Percentiles rank a stretch among this genome's conserved stretches.
phyloP scores from a whole-genome alignment of 1,140 invertebrate species.

The Conus betulinus region DNA sequence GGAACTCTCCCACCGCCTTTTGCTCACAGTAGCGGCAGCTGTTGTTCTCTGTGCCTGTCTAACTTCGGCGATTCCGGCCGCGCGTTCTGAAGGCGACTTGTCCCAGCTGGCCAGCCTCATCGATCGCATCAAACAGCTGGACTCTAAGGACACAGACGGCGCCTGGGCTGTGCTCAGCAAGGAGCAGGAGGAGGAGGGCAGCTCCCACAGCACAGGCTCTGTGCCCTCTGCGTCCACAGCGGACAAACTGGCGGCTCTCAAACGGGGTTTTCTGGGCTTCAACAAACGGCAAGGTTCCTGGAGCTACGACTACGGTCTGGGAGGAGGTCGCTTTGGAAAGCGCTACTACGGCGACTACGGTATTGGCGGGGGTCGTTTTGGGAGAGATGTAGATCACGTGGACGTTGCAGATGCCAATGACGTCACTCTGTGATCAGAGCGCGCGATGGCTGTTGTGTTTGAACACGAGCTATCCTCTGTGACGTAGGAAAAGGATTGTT shows the following conservation, averaged over 20 bases:
- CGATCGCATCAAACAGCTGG: slow-evolving; percentile 18
- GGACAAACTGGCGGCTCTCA: slow-evolving; percentile 5
- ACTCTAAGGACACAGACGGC: background rate
- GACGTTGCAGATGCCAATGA: slow-evolving; percentile 49
- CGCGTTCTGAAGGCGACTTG: slow-evolving; percentile 23
- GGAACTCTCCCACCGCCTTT: slow-evolving; percentile 23
- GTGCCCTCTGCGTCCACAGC: background rate
- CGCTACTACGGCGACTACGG: slow-evolving; percentile 64
- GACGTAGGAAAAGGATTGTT: background rate
- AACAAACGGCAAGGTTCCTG: slow-evolving; percentile 66
- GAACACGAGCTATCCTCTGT: background rate
- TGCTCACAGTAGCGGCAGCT: background rate
- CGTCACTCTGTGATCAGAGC: background rate
- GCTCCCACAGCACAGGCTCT: background rate
- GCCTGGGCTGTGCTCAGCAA: background rate
- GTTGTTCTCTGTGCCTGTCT: slow-evolving; percentile 27
- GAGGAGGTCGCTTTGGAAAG: slow-evolving; percentile 71
- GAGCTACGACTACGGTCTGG: slow-evolving; percentile 70
- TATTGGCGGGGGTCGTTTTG: slow-evolving; percentile 64
- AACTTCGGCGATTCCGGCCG: slow-evolving; percentile 11
- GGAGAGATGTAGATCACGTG: slow-evolving; percentile 67
- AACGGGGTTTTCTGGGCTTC: slow-evolving; percentile 37
- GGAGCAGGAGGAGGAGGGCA: background rate
- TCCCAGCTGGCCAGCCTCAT: slow-evolving; percentile 34
- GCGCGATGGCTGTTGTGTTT: background rate